A percentile compares a stretch with the other conserved stretches of the same genome.
phyloP scores from a whole-genome alignment of 2,797 vertebrate genomes.

The Podarcis siculus region DNA sequence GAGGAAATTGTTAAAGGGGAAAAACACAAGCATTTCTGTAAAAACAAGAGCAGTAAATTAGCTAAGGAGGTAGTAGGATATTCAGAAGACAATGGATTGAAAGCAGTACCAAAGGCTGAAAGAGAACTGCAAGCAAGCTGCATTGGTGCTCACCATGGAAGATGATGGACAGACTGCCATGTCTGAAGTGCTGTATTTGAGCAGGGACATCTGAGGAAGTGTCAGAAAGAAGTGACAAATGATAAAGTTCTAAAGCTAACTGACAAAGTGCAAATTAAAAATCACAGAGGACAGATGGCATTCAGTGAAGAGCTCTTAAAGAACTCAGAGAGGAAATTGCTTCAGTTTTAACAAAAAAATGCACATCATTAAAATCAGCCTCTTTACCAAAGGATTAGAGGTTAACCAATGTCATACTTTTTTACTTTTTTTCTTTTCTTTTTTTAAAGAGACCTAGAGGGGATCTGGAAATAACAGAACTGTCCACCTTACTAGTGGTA shows the following conservation, averaged over 20 bases:
- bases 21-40: not conserved
- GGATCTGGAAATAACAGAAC: not conserved
- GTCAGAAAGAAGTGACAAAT: not conserved
- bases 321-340: not conserved
- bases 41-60: not conserved
- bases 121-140: not conserved
- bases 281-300: not conserved
- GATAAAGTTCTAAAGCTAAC: not conserved
- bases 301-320: not conserved
- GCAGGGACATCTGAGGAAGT: not conserved
- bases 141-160: not conserved
- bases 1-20: not conserved
- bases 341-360: not conserved
- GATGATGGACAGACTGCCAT: not conserved
- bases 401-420: not conserved
- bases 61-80: not conserved
- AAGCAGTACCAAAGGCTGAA: not conserved
- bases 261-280: conserved; percentile 1
- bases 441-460: not conserved
- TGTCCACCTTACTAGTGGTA: not conserved
- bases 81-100: not conserved
- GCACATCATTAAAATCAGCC: conserved; percentile 1
- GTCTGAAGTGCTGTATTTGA: not conserved
- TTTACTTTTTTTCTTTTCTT: no score
- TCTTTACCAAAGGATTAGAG: not conserved